Conservation (phyloP, 2,113 vertebrate genomes). For the Alouatta palliata region DNA sequence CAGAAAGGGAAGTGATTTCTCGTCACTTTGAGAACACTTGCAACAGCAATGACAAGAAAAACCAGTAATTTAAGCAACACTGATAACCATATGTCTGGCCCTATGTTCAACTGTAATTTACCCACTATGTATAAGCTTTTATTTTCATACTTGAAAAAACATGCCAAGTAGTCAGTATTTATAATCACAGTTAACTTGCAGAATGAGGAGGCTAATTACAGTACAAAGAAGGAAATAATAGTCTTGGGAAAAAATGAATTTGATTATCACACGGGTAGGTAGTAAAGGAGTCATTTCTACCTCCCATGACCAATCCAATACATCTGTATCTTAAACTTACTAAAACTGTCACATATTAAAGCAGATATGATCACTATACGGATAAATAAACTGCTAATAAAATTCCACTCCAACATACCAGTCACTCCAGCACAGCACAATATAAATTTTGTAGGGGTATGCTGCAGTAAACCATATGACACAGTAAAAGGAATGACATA, state of each 20-base stretch:
- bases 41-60: conserved; percentile 66
- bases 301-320: conserved; percentile 10
- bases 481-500: background rate
- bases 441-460: conserved; percentile 20
- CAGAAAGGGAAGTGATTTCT: conserved; percentile 55
- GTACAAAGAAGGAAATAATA: conserved; percentile 58
- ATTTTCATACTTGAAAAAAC: conserved; percentile 78
- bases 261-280: conserved; percentile 39
- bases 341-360: conserved; percentile 38
- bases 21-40: conserved; percentile 69
- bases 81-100: conserved; percentile 78
- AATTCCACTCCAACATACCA: conserved; percentile 9
- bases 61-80: conserved; percentile 68
- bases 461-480: background rate
- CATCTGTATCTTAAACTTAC: conserved; percentile 20
- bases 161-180: conserved; percentile 74
- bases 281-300: conserved; percentile 38
- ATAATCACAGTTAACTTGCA: conserved; percentile 70
- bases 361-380: conserved; percentile 27
- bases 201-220: conserved; percentile 72
- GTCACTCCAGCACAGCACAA: conserved; percentile 20
- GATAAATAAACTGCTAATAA: conserved; percentile 51
- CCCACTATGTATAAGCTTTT: conserved; percentile 75
- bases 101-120: conserved; percentile 67
- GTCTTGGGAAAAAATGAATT: conserved; percentile 67